These are phyloP conservation scores for Alethe diademata DNA, from an alignment of 2,113 vertebrate species.

Conservation along the genomic window DNA sequence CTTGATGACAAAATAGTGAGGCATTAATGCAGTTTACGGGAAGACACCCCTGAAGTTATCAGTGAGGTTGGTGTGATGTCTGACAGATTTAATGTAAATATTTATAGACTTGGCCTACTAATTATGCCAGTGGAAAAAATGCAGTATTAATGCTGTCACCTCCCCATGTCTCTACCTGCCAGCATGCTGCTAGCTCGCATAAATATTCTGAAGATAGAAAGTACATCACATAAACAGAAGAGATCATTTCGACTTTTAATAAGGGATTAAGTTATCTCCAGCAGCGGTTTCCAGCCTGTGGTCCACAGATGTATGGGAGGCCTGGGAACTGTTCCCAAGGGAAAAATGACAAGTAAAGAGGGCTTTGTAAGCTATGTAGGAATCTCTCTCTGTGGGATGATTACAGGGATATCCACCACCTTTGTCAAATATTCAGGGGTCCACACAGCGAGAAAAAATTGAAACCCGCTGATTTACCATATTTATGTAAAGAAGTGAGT, in stretches of 20 bases:
- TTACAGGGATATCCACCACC: neutral
- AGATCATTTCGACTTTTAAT: conserved; percentile 55
- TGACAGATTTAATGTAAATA: conserved; percentile 66
- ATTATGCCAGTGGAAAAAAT: conserved; percentile 55
- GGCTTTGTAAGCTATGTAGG: neutral
- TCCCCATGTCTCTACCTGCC: conserved; percentile 22
- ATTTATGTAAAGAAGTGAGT: neutral
- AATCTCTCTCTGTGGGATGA: neutral
- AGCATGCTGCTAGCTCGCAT: conserved; percentile 28
- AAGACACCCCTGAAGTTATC: conserved; percentile 52
- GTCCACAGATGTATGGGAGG: neutral
- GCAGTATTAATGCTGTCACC: conserved; percentile 11
- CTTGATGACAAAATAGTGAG: conserved; percentile 64
- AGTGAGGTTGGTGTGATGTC: conserved; percentile 35
- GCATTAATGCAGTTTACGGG: conserved; percentile 45
- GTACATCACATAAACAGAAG: conserved; percentile 25
- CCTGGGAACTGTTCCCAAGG: neutral
- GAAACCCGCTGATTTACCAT: neutral
- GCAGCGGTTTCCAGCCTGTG: conserved; percentile 1
- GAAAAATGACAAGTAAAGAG: neutral
- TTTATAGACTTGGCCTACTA: conserved; percentile 67
- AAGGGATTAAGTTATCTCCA: conserved; percentile 31
- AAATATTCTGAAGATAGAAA: conserved; percentile 48
- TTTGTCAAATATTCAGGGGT: neutral
- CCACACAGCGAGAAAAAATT: neutral